Percentiles rank a stretch among this genome's conserved stretches.
Evolutionary conservation across 2,888 invertebrate species (phyloP).

Genomic region (Ochropleura plecta): DNA sequence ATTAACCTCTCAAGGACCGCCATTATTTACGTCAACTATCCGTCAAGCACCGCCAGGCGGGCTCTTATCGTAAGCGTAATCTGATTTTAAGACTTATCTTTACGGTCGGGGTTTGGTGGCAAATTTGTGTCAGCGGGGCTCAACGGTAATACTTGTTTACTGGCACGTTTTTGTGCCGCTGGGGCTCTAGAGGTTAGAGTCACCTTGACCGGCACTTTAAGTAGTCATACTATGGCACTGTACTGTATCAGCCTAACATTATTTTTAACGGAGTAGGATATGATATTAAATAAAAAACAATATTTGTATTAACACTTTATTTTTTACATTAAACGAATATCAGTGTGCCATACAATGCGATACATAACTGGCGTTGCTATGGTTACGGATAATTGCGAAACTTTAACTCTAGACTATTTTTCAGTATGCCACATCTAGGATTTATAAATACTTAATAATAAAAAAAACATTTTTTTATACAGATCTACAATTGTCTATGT

Average conservation of each 20-base stretch:
- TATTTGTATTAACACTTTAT: conserved; percentile 82
- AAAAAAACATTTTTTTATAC: neutral
- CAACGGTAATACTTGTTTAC: too few relatives aligned
- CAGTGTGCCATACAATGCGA: conserved; percentile 82
- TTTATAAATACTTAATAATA: neutral
- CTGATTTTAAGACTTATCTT: too few relatives aligned
- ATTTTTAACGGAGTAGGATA: neutral
- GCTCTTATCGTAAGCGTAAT: too few relatives aligned
- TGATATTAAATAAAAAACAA: conserved; percentile 33
- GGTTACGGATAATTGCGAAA: conserved; percentile 77
- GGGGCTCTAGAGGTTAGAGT: too few relatives aligned
- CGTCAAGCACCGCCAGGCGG: too few relatives aligned
- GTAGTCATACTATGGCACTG: neutral
- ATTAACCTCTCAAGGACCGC: too few relatives aligned
- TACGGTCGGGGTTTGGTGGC: too few relatives aligned
- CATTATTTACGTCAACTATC: too few relatives aligned
- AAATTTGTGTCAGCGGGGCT: too few relatives aligned
- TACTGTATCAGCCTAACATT: neutral
- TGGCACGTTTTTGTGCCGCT: too few relatives aligned
- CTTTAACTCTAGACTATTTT: conserved; percentile 68
- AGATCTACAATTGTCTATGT: neutral
- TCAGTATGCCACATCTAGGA: conserved; percentile 62
- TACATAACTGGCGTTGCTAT: conserved; percentile 76
- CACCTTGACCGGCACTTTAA: neutral
- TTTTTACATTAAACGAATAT: conserved; percentile 82